Evolutionary conservation across 2,888 invertebrate species (phyloP).

Genomic region (Zaprionus bogoriensis): DNA sequence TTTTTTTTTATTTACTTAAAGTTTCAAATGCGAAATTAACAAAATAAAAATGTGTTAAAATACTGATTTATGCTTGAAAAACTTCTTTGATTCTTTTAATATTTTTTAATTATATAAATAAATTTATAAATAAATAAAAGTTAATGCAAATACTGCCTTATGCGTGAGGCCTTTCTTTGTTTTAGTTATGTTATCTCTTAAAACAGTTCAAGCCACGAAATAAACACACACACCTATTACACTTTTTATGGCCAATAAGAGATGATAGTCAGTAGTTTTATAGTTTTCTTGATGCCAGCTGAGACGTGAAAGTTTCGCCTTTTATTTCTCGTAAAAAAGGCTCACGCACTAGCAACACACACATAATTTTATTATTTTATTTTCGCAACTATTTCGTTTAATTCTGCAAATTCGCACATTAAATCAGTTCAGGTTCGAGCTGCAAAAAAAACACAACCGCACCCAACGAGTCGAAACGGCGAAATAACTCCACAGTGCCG

Average conservation of each 20-base stretch:
- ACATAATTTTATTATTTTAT: neutral
- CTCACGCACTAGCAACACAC: neutral
- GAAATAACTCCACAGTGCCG: slow-evolving; percentile 74
- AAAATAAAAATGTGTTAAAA: no score
- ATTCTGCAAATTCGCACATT: slow-evolving; percentile 2
- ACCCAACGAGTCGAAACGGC: slow-evolving; percentile 43
- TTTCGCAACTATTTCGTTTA: no score
- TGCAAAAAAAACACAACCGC: slow-evolving; percentile 55
- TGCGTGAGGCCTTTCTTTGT: no score
- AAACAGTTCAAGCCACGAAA: no score
- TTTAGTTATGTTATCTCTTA: neutral
- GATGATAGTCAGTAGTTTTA: neutral
- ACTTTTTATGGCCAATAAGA: neutral
- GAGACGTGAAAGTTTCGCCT: neutral
- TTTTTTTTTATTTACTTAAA: no score
- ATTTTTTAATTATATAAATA: no score
- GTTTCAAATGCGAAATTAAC: no score
- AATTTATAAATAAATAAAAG: no score
- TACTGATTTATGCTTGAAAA: no score
- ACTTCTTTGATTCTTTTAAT: no score
- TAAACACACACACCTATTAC: neutral
- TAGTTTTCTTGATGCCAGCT: neutral
- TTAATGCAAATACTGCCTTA: no score
- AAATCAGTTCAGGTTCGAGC: slow-evolving; percentile 4
- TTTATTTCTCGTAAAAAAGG: neutral